Conservation (phyloP, 2,888 invertebrate genomes). For the Eupithecia dodoneata region DNA sequence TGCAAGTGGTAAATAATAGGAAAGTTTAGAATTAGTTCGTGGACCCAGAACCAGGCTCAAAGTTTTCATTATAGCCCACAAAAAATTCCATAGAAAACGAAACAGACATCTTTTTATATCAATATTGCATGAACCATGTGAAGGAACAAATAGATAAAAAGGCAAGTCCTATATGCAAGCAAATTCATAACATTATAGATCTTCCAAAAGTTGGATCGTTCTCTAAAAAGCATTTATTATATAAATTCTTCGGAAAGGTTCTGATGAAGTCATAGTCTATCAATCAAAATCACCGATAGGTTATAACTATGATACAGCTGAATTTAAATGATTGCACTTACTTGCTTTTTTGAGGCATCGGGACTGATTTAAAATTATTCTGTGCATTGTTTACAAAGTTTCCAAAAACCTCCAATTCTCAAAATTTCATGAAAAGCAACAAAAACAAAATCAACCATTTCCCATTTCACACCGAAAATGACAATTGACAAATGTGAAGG, state of each 20-base stretch:
- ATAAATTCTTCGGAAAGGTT: conserved; percentile 49
- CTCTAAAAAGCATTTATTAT: conserved; percentile 39
- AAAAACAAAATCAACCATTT: conserved; percentile 80
- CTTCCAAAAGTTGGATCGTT: conserved; percentile 23
- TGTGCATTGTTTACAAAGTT: conserved; percentile 67
- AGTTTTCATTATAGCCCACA: background rate
- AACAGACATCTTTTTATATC: conserved; percentile 1
- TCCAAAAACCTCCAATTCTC: conserved; percentile 49
- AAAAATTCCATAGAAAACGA: conserved; percentile 15
- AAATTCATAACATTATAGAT: background rate
- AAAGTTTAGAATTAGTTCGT: background rate
- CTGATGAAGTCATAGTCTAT: conserved; percentile 61
- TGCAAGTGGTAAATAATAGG: background rate
- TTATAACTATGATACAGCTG: conserved; percentile 47
- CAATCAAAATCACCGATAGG: conserved; percentile 66
- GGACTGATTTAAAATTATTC: conserved; percentile 71
- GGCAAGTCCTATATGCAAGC: background rate
- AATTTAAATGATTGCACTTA: conserved; percentile 55
- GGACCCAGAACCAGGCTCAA: background rate
- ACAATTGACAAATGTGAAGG: conserved; percentile 23
- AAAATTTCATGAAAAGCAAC: conserved; percentile 62
- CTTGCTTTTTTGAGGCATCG: conserved; percentile 74
- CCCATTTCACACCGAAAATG: conserved; percentile 75
- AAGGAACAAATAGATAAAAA: conserved; percentile 24
- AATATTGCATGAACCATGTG: conserved; percentile 54